Conservation (phyloP, 1,140 invertebrate genomes). For the Harpegnathos saltator region DNA sequence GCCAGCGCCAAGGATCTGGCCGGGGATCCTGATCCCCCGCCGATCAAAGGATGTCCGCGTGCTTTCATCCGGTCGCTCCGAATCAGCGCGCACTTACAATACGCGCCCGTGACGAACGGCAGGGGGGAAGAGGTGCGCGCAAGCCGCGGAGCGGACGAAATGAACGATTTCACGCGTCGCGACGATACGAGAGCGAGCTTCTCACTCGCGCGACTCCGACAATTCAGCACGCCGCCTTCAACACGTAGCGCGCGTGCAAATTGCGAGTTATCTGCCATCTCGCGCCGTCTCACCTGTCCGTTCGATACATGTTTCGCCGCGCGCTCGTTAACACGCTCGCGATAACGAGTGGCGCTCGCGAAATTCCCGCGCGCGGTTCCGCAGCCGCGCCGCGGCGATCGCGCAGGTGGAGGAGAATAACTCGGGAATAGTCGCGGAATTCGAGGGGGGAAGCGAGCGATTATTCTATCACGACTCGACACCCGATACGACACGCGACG, state of each 20-base stretch:
- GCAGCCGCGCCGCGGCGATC: not conserved
- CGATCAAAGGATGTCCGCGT: not conserved
- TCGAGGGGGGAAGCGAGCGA: conserved; percentile 71
- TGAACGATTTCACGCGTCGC: conserved; percentile 16
- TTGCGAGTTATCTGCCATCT: conserved; percentile 30
- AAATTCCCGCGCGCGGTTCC: conserved; percentile 15
- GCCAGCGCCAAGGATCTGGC: conserved; percentile 37
- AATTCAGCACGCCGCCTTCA: conserved; percentile 18
- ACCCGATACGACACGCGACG: too few species aligned
- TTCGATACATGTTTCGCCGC: conserved; percentile 39
- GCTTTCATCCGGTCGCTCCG: not conserved
- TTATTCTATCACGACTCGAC: conserved; percentile 85
- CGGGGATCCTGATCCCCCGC: conserved; percentile 44
- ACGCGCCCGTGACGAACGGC: too few species aligned
- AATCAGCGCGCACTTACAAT: conserved; percentile 16
- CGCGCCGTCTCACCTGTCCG: conserved; percentile 5
- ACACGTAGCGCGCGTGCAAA: conserved; percentile 36
- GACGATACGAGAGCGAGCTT: not conserved
- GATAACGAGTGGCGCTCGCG: conserved; percentile 6
- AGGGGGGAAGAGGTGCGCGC: not conserved
- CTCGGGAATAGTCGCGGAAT: conserved; percentile 11
- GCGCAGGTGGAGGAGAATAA: not conserved
- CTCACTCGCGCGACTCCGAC: conserved; percentile 30
- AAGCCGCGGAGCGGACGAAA: not conserved
- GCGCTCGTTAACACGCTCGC: conserved; percentile 14